Evolutionary conservation across 2,888 invertebrate species (phyloP).

Genomic region (Aporophyla nigra): DNA sequence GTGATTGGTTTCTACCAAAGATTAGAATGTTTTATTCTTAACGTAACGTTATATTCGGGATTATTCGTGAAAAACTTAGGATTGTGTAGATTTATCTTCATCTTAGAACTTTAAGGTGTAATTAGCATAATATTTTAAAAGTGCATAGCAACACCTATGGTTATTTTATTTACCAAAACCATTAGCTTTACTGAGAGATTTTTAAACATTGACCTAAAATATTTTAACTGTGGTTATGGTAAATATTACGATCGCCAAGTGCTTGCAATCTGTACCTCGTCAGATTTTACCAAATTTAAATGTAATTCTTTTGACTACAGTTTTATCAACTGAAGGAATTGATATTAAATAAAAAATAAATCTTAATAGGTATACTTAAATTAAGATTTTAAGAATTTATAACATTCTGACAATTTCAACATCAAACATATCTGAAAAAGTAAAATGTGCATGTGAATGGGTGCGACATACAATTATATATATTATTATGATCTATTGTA

Average conservation of each 20-base stretch:
- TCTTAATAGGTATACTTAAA: constrained; percentile 60
- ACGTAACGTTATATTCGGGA: constrained; percentile 38
- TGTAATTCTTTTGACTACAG: constrained; percentile 62
- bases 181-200: constrained; percentile 19
- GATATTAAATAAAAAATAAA: constrained; percentile 72
- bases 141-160: constrained; percentile 36
- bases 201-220: constrained; percentile 4
- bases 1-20: constrained; percentile 66
- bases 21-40: constrained; percentile 58
- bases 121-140: constrained; percentile 58
- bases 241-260: constrained; percentile 48
- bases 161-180: constrained; percentile 50
- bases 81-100: constrained; percentile 59
- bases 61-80: constrained; percentile 37
- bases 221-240: constrained; percentile 27
- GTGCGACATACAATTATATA: constrained; percentile 35
- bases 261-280: constrained; percentile 37
- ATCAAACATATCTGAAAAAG: constrained; percentile 65
- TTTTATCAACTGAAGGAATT: constrained; percentile 83
- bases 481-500: constrained; percentile 36
- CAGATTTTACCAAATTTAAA: constrained; percentile 49
- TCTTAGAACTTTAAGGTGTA: constrained; percentile 55
- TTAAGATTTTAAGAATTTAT: constrained; percentile 56
- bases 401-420: constrained; percentile 51
- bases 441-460: constrained; percentile 49